Conservation (phyloP, 2,888 invertebrate species). For the Eupithecia vulgata region DNA sequence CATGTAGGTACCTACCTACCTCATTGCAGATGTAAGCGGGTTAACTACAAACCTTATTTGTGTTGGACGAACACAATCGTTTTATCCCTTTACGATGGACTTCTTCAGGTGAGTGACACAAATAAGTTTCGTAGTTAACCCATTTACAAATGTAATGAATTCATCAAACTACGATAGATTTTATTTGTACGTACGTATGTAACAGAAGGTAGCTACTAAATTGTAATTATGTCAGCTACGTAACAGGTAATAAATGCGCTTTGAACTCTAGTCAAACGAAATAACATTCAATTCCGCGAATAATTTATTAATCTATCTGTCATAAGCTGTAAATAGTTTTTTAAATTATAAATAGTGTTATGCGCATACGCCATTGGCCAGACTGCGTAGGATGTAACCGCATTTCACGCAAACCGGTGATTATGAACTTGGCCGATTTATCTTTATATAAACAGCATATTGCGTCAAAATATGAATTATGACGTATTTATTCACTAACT, state of each 20-base stretch:
- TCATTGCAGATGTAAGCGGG: too few species aligned
- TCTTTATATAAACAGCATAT: constrained; percentile 22
- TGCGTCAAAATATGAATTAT: constrained; percentile 1
- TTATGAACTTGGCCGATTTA: constrained; percentile 36
- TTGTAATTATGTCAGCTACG: background rate
- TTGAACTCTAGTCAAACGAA: background rate
- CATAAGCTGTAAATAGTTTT: constrained; percentile 19
- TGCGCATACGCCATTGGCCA: constrained; percentile 23
- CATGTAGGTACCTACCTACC: background rate
- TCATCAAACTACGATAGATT: too few species aligned
- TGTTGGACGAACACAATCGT: too few species aligned
- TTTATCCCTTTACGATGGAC: too few species aligned
- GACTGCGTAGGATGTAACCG: constrained; percentile 30
- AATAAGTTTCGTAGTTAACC: too few species aligned
- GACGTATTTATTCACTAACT: background rate
- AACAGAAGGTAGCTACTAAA: background rate
- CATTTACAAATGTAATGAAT: too few species aligned
- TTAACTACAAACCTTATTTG: too few species aligned
- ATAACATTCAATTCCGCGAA: background rate
- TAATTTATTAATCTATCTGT: constrained; percentile 26
- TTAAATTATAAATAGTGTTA: constrained; percentile 18
- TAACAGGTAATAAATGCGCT: background rate
- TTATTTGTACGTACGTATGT: background rate
- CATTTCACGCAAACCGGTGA: constrained; percentile 25
- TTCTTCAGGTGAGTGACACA: too few species aligned